A percentile compares a stretch with the other conserved stretches of the same genome.
Conservation (phyloP, 2,888 invertebrate species). For the Scaptodrosophila latifasciaeformis region DNA sequence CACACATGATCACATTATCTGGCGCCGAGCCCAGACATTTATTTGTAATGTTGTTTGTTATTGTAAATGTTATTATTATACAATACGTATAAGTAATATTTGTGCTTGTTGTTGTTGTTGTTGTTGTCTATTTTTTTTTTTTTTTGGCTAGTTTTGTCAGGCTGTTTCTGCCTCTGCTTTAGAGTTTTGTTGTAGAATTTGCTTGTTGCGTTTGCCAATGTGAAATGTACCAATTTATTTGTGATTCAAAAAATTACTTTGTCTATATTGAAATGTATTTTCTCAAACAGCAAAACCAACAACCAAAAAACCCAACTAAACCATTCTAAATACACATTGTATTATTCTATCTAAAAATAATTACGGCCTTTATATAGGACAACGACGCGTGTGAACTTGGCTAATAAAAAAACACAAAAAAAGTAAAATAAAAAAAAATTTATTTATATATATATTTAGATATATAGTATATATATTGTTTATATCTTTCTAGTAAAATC, state of each 20-base stretch:
- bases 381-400: constrained; percentile 16
- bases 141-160: too few relatives aligned
- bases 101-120: too few relatives aligned
- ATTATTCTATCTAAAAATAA: neutral
- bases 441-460: too few relatives aligned
- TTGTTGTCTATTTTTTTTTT: too few relatives aligned
- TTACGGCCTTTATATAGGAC: constrained; percentile 16
- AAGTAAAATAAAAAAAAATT: too few relatives aligned
- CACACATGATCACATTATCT: constrained; percentile 43
- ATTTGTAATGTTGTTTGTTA: constrained; percentile 40
- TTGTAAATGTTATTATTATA: constrained; percentile 52
- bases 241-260: constrained; percentile 46
- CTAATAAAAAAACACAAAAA: neutral
- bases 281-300: too few relatives aligned
- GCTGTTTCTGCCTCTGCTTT: constrained; percentile 12
- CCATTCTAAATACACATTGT: too few relatives aligned
- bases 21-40: constrained; percentile 69
- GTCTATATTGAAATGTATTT: constrained; percentile 7
- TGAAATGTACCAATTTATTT: constrained; percentile 35
- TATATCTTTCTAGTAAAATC: neutral
- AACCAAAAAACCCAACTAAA: too few relatives aligned
- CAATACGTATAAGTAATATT: constrained; percentile 57
- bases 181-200: constrained; percentile 6
- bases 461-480: too few relatives aligned
- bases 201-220: constrained; percentile 18